phyloP scores from a whole-genome alignment of 2,797 vertebrate genomes.

The Rhadinocentrus ornatus region DNA sequence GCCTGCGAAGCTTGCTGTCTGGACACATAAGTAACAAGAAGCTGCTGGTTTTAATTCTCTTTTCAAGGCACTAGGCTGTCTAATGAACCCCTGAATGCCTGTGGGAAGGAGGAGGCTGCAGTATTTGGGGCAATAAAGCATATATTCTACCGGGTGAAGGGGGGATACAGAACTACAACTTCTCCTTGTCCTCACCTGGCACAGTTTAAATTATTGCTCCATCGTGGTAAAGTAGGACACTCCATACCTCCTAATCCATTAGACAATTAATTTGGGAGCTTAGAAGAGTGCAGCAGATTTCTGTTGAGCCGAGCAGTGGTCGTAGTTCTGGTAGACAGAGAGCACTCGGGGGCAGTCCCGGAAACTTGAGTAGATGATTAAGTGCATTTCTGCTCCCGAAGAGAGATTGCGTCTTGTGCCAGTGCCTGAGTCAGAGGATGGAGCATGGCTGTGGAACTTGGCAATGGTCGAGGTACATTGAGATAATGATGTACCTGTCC shows the following conservation, averaged over 20 bases:
- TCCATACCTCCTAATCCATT: constrained; percentile 79
- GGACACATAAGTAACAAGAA: constrained; percentile 41
- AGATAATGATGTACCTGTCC: constrained; percentile 89
- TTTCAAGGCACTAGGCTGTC: constrained; percentile 52
- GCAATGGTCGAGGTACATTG: constrained; percentile 78
- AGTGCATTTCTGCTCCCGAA: constrained; percentile 82
- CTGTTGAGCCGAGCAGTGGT: constrained; percentile 71
- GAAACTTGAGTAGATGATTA: constrained; percentile 84
- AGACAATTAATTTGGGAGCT: constrained; percentile 81
- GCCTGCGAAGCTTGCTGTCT: constrained; percentile 35
- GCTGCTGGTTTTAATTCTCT: constrained; percentile 51
- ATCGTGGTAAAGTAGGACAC: constrained; percentile 70
- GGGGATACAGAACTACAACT: constrained; percentile 69
- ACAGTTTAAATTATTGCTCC: constrained; percentile 80
- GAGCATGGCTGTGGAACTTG: constrained; percentile 75
- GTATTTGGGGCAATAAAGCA: constrained; percentile 77
- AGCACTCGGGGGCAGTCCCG: constrained; percentile 79
- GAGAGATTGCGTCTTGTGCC: constrained; percentile 76
- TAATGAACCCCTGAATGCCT: constrained; percentile 75
- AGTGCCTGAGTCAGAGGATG: constrained; percentile 69
- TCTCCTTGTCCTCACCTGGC: constrained; percentile 79
- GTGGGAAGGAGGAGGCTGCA: constrained; percentile 54
- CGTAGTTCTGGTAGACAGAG: constrained; percentile 69
- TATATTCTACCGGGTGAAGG: constrained; percentile 54
- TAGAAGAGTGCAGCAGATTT: constrained; percentile 75